phyloP scores from a whole-genome alignment of 2,797 vertebrate genomes.

The Parotocinclus haroldoi region DNA sequence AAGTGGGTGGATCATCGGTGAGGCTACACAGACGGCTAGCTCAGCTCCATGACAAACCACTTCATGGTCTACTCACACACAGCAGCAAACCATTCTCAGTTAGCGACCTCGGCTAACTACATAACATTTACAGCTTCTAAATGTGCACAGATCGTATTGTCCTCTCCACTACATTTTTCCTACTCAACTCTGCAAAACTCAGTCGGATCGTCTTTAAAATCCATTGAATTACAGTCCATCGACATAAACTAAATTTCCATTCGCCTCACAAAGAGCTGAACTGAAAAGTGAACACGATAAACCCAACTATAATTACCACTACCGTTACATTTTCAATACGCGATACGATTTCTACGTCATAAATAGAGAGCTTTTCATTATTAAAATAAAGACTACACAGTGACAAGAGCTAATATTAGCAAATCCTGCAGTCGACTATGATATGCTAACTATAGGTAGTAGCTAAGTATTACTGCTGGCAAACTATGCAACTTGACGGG shows the following conservation, averaged over 20 bases:
- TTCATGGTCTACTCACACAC: slow-evolving; percentile 26
- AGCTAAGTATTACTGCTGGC: slow-evolving; percentile 10
- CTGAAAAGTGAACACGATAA: background rate
- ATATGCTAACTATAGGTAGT: background rate
- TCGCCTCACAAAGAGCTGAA: background rate
- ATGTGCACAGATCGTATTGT: background rate
- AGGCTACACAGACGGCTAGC: slow-evolving; percentile 25
- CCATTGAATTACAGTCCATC: background rate
- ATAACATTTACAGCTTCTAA: background rate
- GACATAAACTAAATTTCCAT: background rate
- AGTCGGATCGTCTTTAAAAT: background rate
- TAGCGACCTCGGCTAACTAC: background rate
- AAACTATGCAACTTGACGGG: background rate
- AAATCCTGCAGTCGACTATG: background rate
- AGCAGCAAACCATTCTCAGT: slow-evolving; percentile 10
- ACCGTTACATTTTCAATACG: background rate
- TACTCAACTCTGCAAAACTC: background rate
- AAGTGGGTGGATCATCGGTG: slow-evolving; percentile 14
- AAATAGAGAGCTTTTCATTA: background rate
- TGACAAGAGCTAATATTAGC: background rate
- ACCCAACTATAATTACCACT: background rate
- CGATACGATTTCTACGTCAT: background rate
- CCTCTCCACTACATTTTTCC: slow-evolving; percentile 20
- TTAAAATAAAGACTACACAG: background rate
- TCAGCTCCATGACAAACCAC: slow-evolving; percentile 15